Conservation (phyloP, 1,140 invertebrate genomes). For the Drosophila prosaltans region DNA sequence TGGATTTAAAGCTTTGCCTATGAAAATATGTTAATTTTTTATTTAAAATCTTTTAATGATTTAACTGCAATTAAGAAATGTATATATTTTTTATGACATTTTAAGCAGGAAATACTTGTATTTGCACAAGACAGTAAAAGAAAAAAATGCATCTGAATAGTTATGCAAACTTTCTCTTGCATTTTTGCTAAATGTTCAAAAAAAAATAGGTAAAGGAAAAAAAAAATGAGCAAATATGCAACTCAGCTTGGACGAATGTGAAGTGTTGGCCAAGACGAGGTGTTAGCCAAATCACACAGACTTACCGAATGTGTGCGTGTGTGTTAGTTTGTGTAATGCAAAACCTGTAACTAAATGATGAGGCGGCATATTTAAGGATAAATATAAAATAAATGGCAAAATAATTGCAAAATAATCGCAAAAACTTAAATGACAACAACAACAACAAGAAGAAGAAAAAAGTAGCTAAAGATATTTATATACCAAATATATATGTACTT, state of each 20-base stretch:
- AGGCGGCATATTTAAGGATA: constrained; percentile 10
- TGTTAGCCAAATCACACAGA: constrained; percentile 4
- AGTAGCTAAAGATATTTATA: constrained; percentile 13
- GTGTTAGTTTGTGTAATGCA: constrained; percentile 5
- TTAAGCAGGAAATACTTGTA: constrained; percentile 7
- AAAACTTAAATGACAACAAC: neutral
- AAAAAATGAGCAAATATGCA: neutral
- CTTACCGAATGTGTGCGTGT: neutral
- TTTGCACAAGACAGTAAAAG: neutral
- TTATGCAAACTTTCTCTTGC: constrained; percentile 18
- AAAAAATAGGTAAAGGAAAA: too few relatives aligned
- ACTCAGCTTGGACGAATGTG: constrained; percentile 3
- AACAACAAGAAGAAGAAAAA: neutral
- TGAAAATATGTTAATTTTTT: neutral
- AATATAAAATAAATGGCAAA: constrained; percentile 12
- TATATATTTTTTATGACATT: neutral
- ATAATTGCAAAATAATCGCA: constrained; percentile 12
- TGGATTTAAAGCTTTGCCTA: too few relatives aligned
- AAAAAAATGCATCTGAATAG: constrained; percentile 8
- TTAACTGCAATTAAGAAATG: neutral
- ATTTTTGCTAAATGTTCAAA: neutral
- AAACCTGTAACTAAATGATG: constrained; percentile 17
- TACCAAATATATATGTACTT: neutral
- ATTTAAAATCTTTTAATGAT: neutral
- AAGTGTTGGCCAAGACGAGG: constrained; percentile 9